These are phyloP conservation scores for Helicoverpa assulta DNA, from an alignment of 2,888 invertebrate genomes.

Conservation along the genomic window DNA sequence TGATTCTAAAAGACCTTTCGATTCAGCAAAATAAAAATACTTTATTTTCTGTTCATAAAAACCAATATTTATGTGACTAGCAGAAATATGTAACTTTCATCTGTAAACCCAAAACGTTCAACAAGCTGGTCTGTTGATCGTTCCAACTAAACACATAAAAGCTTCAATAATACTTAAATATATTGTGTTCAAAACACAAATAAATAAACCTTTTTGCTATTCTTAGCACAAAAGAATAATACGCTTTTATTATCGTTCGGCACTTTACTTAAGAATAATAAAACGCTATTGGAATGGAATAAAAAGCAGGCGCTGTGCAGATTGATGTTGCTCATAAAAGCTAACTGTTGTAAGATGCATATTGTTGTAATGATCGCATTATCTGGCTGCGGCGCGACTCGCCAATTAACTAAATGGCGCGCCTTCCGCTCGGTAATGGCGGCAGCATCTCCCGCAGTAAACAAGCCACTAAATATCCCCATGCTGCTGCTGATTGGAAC, in stretches of 20 bases:
- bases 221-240: conserved; percentile 2
- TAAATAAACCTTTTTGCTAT: background rate
- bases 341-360: conserved; percentile 23
- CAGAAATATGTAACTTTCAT: too few species aligned
- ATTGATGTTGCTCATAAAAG: conserved; percentile 24
- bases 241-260: background rate
- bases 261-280: background rate
- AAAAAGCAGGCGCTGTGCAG: background rate
- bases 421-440: conserved; percentile 55
- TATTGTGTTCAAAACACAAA: background rate
- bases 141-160: background rate
- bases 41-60: too few species aligned
- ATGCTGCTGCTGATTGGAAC: conserved; percentile 46
- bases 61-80: too few species aligned
- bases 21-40: too few species aligned
- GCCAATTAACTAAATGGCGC: conserved; percentile 56
- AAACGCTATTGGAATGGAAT: conserved; percentile 1
- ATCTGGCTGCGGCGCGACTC: conserved; percentile 16
- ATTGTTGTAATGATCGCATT: conserved; percentile 34
- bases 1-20: too few species aligned
- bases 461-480: conserved; percentile 59
- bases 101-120: too few species aligned
- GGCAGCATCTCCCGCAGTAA: conserved; percentile 40
- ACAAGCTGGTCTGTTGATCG: too few species aligned
- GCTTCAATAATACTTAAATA: background rate